A percentile compares a stretch with the other conserved stretches of the same genome.
phyloP scores from a whole-genome alignment of 2,797 vertebrate species.

The Eospalax fontanierii region DNA sequence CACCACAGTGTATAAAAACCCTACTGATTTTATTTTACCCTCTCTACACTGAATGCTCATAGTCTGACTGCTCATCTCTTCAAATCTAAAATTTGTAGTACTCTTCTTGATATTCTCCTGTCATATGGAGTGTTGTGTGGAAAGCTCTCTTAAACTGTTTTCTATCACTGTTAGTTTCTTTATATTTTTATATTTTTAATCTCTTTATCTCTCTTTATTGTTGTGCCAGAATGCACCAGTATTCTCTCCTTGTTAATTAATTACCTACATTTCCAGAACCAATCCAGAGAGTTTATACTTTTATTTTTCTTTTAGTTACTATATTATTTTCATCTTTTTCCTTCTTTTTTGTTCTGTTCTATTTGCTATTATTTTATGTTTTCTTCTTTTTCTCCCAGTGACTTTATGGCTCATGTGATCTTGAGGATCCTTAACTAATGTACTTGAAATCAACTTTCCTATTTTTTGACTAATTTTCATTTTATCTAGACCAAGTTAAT shows the following conservation, averaged over 20 bases:
- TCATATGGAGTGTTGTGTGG: neutral
- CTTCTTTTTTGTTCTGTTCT: neutral
- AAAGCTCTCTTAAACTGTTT: neutral
- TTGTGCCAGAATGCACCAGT: neutral
- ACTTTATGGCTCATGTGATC: neutral
- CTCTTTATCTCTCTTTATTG: neutral
- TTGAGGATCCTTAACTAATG: neutral
- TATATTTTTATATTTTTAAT: neutral
- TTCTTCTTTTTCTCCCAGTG: neutral
- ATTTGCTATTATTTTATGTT: neutral
- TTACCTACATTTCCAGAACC: neutral
- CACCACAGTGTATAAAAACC: neutral
- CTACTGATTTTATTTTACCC: neutral
- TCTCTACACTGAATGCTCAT: neutral
- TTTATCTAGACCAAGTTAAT: constrained; percentile 16
- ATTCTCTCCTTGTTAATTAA: constrained; percentile 2
- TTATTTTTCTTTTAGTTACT: neutral
- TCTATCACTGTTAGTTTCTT: neutral
- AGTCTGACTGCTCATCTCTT: neutral
- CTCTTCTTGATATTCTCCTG: neutral
- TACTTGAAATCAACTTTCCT: constrained; percentile 28
- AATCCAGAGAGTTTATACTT: neutral
- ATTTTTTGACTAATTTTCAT: neutral
- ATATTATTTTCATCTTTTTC: neutral
- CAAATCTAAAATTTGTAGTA: neutral